phyloP scores from a whole-genome alignment of 2,113 vertebrate genomes.

The Zingel zingel region DNA sequence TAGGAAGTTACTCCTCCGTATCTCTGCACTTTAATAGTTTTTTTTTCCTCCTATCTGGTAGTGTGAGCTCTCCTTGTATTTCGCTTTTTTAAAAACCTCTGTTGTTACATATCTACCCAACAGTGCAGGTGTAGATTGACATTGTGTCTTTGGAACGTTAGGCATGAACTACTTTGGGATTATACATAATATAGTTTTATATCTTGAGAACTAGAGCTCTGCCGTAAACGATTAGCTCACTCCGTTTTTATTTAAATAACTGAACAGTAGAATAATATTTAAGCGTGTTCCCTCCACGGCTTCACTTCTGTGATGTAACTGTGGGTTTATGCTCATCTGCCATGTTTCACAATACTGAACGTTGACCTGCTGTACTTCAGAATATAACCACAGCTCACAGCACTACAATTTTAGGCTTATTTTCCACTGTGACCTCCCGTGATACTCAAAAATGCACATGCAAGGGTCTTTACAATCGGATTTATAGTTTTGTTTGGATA shows the following conservation, averaged over 20 bases:
- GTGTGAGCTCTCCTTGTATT: not conserved
- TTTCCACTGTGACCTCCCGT: too few relatives aligned
- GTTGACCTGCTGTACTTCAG: not conserved
- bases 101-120: not conserved
- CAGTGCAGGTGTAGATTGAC: not conserved
- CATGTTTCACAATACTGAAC: not conserved
- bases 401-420: not conserved
- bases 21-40: not conserved
- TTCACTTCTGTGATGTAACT: not conserved
- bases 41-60: not conserved
- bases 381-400: not conserved
- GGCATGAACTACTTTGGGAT: not conserved
- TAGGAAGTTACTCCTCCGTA: not conserved
- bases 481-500: conserved; percentile 47
- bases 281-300: not conserved
- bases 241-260: not conserved
- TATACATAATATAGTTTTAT: not conserved
- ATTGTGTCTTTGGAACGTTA: not conserved
- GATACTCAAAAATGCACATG: not conserved
- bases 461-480: not conserved
- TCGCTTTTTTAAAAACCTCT: too few relatives aligned
- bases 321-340: not conserved
- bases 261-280: not conserved
- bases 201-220: not conserved
- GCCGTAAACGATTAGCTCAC: too few relatives aligned